Percentiles rank a stretch among this genome's conserved stretches.
Evolutionary conservation across 2,888 invertebrate species (phyloP).

Genomic region (Macaria liturata): DNA sequence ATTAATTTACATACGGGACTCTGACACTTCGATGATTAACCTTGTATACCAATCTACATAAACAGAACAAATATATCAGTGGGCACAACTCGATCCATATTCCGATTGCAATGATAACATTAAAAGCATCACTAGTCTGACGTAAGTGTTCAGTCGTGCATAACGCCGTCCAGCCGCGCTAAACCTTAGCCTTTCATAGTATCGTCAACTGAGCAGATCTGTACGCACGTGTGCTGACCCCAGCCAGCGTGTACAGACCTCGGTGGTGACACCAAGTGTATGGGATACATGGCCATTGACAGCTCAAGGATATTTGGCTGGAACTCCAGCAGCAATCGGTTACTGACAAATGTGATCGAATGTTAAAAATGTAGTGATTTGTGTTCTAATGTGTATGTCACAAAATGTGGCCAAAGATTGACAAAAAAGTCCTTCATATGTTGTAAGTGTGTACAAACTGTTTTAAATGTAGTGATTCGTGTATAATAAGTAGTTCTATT

Average conservation of each 20-base stretch:
- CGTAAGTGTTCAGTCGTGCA: conserved; percentile 43
- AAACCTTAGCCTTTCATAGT: conserved; percentile 42
- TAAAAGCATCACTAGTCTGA: conserved; percentile 26
- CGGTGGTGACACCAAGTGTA: conserved; percentile 8
- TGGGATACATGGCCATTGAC: conserved; percentile 12
- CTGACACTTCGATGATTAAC: too few species aligned
- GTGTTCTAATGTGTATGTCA: conserved; percentile 16
- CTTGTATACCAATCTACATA: too few species aligned
- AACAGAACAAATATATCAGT: too few species aligned
- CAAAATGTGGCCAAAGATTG: too few species aligned
- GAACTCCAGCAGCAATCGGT: not conserved
- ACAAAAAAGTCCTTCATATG: too few species aligned
- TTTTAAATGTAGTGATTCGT: conserved; percentile 25
- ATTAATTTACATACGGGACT: too few species aligned
- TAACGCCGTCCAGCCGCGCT: conserved; percentile 38
- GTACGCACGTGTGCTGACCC: conserved; percentile 37
- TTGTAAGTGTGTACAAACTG: conserved; percentile 11
- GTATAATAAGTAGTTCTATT: conserved; percentile 12
- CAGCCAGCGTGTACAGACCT: conserved; percentile 12
- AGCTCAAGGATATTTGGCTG: conserved; percentile 11
- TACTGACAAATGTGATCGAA: conserved; percentile 12
- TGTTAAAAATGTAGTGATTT: conserved; percentile 23
- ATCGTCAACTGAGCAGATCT: conserved; percentile 32
- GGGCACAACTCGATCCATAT: not conserved
- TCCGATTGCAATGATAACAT: conserved; percentile 11